A percentile compares a stretch with the other conserved stretches of the same genome.
Conservation (phyloP, 64 coral and sea anemone species). For the Porites australiensis region DNA sequence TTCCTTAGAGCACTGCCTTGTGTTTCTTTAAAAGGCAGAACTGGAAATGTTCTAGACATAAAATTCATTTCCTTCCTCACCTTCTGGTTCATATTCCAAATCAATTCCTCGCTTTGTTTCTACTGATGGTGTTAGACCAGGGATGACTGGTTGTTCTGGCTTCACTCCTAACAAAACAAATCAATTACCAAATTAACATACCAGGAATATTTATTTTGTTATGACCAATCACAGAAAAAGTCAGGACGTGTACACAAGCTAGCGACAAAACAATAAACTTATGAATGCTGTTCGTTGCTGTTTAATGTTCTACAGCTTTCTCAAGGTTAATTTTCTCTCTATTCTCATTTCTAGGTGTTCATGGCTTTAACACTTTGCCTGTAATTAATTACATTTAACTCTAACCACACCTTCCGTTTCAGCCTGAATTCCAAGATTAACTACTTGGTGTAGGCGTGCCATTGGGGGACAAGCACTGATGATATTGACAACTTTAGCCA, state of each 20-base stretch:
- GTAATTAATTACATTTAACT: neutral
- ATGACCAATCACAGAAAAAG: too few relatives aligned
- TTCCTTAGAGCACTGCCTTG: too few relatives aligned
- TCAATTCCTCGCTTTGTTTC: slow-evolving; percentile 82
- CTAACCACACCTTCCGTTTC: slow-evolving; percentile 76
- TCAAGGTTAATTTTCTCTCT: too few relatives aligned
- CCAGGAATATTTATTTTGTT: too few relatives aligned
- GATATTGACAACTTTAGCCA: slow-evolving; percentile 86
- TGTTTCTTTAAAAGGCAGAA: neutral
- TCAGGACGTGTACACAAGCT: too few relatives aligned
- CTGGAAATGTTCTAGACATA: neutral
- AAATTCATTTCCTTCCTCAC: slow-evolving; percentile 11
- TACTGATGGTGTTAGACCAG: slow-evolving; percentile 65
- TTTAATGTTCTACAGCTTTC: too few relatives aligned
- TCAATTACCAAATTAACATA: neutral
- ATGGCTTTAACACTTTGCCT: too few relatives aligned
- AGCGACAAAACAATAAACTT: too few relatives aligned
- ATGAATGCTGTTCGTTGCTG: too few relatives aligned
- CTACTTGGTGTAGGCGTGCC: slow-evolving; percentile 86
- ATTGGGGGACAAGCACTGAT: slow-evolving; percentile 86
- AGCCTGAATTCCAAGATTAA: slow-evolving; percentile 85
- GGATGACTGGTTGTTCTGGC: slow-evolving; percentile 76
- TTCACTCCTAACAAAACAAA: slow-evolving; percentile 59
- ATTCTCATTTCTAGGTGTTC: too few relatives aligned
- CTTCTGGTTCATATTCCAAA: slow-evolving; percentile 96